These are phyloP conservation scores for Sebastes wilsoni DNA, from an alignment of 2,797 vertebrate genomes.

Conservation along the genomic window DNA sequence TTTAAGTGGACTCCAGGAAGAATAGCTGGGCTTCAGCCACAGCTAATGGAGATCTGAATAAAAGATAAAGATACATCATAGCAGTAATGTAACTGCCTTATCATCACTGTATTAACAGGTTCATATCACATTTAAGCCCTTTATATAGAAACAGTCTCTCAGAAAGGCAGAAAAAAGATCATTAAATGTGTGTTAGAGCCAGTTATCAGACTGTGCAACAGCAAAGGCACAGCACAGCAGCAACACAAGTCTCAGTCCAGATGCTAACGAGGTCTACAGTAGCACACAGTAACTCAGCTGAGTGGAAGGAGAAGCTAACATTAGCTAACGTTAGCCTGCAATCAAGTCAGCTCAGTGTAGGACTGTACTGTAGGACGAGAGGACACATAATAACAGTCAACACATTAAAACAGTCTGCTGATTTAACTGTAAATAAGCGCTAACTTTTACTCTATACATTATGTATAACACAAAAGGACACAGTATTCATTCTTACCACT, in stretches of 20 bases:
- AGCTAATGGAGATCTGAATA: neutral
- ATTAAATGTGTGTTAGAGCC: too few species aligned
- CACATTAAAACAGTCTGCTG: neutral
- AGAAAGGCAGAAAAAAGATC: neutral
- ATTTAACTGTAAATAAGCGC: neutral
- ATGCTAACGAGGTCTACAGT: neutral
- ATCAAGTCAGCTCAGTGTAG: constrained; percentile 28
- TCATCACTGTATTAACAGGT: neutral
- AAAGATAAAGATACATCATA: neutral
- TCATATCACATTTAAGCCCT: neutral
- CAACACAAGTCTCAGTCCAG: neutral
- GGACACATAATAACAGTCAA: neutral
- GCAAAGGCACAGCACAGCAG: neutral
- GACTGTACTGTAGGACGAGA: neutral
- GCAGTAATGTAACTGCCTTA: neutral
- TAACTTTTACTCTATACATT: rapidly evolving
- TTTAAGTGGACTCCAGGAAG: too few species aligned
- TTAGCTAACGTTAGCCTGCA: constrained; percentile 46
- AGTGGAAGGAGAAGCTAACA: constrained; percentile 45
- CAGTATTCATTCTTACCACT: constrained; percentile 52
- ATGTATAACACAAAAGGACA: neutral
- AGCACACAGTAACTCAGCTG: constrained; percentile 25
- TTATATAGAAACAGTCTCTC: neutral
- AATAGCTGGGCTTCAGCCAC: too few species aligned
- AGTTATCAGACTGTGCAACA: neutral